phyloP scores from a whole-genome alignment of 2,888 invertebrate species.

The Furcula furcula region DNA sequence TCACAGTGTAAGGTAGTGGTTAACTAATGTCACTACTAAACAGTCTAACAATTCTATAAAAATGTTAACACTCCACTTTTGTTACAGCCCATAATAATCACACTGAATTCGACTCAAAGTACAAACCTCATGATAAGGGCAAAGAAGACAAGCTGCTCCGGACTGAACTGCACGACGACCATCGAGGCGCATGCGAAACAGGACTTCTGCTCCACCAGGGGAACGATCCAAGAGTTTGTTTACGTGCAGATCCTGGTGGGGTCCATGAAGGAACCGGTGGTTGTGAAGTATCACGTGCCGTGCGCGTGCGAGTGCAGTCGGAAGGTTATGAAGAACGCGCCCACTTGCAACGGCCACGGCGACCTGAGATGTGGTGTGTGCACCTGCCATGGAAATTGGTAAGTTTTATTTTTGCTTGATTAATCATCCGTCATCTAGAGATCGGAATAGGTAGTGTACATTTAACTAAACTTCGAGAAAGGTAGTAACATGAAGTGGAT shows the following conservation, averaged over 20 bases:
- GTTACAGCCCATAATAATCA: constrained; percentile 13
- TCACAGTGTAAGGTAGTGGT: too few species aligned
- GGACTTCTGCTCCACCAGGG: constrained; percentile 46
- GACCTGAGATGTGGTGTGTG: constrained; percentile 84
- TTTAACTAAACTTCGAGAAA: too few species aligned
- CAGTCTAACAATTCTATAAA: too few species aligned
- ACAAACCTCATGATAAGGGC: constrained; percentile 23
- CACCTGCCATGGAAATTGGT: constrained; percentile 60
- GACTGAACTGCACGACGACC: constrained; percentile 27
- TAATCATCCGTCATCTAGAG: too few species aligned
- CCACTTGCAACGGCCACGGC: constrained; percentile 68
- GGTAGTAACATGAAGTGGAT: too few species aligned
- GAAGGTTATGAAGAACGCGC: constrained; percentile 52
- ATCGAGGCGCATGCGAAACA: constrained; percentile 29
- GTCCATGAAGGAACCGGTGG: constrained; percentile 33
- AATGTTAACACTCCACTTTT: not conserved
- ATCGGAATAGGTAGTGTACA: too few species aligned
- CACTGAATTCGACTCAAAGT: constrained; percentile 43
- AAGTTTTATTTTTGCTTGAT: too few species aligned
- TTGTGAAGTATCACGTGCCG: constrained; percentile 52
- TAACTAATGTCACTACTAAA: too few species aligned
- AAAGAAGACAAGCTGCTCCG: constrained; percentile 21
- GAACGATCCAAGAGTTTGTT: constrained; percentile 38
- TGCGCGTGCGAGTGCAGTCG: constrained; percentile 59
- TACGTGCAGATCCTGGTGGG: constrained; percentile 39